phyloP scores from a whole-genome alignment of 2,113 vertebrate genomes.

The Sturnira hondurensis region DNA sequence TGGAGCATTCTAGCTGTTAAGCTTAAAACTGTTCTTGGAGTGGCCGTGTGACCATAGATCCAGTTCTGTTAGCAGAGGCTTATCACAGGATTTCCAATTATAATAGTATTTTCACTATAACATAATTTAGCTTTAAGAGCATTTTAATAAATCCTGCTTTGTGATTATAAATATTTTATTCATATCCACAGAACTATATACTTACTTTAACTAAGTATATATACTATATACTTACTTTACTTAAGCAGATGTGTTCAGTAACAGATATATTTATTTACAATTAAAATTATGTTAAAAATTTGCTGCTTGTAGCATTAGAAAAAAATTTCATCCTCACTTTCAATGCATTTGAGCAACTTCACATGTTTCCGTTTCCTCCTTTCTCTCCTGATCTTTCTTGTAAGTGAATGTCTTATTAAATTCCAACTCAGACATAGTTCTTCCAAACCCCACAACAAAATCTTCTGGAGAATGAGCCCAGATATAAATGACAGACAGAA shows the following conservation, averaged over 20 bases:
- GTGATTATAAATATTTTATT: background rate
- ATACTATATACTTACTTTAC: background rate
- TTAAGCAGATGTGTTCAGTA: background rate
- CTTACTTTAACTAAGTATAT: too few relatives aligned
- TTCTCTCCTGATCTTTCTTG: background rate
- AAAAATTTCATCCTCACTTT: background rate
- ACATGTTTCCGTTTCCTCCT: background rate
- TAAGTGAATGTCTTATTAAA: background rate
- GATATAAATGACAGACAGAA: background rate
- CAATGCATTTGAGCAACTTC: background rate
- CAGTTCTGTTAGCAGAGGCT: background rate
- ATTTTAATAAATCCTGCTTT: background rate
- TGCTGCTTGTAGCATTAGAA: background rate
- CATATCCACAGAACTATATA: background rate
- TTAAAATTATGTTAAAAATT: background rate
- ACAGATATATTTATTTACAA: background rate
- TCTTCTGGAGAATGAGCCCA: background rate
- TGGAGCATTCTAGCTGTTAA: background rate
- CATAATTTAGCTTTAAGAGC: background rate
- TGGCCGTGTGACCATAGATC: background rate
- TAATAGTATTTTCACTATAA: background rate
- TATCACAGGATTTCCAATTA: background rate
- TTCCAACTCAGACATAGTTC: background rate
- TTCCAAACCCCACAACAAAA: background rate
- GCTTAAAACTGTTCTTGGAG: background rate